Base-by-base conservation (phyloP, 1,140 invertebrate species). In the Drosophila ogumai region DNA sequence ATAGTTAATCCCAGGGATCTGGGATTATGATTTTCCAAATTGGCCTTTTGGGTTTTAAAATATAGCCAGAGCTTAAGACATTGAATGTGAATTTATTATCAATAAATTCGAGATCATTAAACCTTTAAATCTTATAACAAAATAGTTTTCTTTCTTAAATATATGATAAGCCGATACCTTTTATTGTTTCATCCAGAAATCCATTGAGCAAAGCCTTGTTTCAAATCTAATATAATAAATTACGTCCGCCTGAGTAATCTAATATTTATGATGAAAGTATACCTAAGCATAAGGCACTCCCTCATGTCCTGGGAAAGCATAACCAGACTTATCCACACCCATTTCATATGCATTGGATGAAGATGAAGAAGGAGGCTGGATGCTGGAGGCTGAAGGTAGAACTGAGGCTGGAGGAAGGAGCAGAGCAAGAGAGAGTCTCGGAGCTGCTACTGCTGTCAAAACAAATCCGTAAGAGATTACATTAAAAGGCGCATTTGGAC, bases 391-490 rank as follows among this genome's bases (percentile, higher is more conserved):
- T 22, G 22, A 22, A 22, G 22, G 22, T 22, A 22, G 22, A 22
- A 22, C 22, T 22, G 22, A 22, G 25, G 15, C 15, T 31, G 49
- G n/a, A 50, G n/a, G 2, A 52, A 34, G 50, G 7, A 36, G 12
- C 13, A 13, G 6, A 5, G n/a, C 1, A 12, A 34, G 22, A 15
- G 25, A 28, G 46, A 28, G 15, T 15, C 50, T 54, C 17, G 52
- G 34, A 55, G 52, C 52, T 55, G 50, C 50, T 54, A 13, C 72
- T 86, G 76, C 78, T 87, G 84, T 87, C 84, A 87, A 87, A 87
- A 87, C 85, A 87, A 87, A 87, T 87, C 84, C 84, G 80, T 87
- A 88, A 90, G 84, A 87, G 84, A 87, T 87, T 88, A 87, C 84
- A 87, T 88, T 87, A 87, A 87, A 84, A 87, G 85, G 76, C 84